These are phyloP conservation scores for Psittacus erithacus DNA, from an alignment of 2,113 vertebrate species.

Conservation along the genomic window DNA sequence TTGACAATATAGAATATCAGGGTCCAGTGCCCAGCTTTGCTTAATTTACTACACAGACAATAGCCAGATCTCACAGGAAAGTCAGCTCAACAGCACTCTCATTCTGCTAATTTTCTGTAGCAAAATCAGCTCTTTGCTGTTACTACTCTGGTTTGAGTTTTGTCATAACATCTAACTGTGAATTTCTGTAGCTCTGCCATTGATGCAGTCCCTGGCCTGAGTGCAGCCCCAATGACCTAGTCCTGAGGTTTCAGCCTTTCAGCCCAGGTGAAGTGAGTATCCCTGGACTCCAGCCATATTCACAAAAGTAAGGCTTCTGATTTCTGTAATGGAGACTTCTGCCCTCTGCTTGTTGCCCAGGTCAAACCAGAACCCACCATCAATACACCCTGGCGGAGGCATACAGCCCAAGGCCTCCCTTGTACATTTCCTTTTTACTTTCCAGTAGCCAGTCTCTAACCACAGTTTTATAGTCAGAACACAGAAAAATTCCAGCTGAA, in stretches of 20 bases:
- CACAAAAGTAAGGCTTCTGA: neutral
- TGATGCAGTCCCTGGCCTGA: neutral
- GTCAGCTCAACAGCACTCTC: neutral
- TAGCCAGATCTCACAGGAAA: neutral
- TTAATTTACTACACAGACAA: neutral
- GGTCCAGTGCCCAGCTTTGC: neutral
- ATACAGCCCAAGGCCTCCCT: neutral
- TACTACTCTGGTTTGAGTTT: neutral
- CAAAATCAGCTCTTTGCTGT: neutral
- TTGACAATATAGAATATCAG: neutral
- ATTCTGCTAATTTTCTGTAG: neutral
- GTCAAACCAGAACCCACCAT: neutral
- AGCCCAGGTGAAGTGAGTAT: neutral
- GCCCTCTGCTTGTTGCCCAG: neutral
- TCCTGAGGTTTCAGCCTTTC: neutral
- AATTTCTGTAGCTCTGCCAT: neutral
- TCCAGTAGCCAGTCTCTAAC: neutral
- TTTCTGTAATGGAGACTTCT: neutral
- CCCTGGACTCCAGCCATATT: neutral
- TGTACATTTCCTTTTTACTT: neutral
- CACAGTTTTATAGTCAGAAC: neutral
- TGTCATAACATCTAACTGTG: neutral
- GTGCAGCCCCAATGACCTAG: neutral
- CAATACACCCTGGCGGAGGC: neutral
- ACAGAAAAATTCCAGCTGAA: neutral